A percentile compares a stretch with the other conserved stretches of the same genome.
Evolutionary conservation across 2,888 invertebrate genomes (phyloP).

Genomic region (Furcula furcula): DNA sequence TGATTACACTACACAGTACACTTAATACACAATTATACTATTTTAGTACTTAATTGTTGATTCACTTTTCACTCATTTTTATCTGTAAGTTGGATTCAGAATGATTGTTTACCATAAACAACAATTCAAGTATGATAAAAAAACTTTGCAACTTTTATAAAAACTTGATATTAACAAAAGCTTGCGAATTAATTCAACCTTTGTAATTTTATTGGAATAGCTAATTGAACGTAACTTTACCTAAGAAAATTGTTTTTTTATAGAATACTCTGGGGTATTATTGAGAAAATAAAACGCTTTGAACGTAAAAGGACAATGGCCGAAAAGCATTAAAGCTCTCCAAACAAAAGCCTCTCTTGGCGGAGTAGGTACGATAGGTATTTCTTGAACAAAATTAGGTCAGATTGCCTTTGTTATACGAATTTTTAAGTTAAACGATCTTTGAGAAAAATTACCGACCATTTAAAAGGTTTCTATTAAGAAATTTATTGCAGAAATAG

Average conservation of each 20-base stretch:
- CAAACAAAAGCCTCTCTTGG: not conserved
- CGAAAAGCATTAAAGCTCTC: not conserved
- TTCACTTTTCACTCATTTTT: conserved; percentile 16
- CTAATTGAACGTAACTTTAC: not conserved
- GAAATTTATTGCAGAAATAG: too few species aligned
- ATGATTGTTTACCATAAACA: conserved; percentile 16
- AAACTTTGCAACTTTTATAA: not conserved
- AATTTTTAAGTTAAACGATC: not conserved
- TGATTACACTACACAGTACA: conserved; percentile 21
- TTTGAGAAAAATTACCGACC: too few species aligned
- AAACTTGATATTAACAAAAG: not conserved
- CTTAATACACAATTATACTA: too few species aligned
- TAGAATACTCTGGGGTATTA: too few species aligned
- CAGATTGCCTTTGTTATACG: not conserved
- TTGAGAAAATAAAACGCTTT: not conserved
- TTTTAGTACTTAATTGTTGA: too few species aligned
- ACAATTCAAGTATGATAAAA: conserved; percentile 1
- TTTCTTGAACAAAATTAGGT: conserved; percentile 1
- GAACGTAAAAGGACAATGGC: not conserved
- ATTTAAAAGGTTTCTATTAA: too few species aligned
- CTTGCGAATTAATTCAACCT: not conserved
- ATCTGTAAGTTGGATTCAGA: conserved; percentile 1
- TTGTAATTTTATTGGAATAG: not conserved
- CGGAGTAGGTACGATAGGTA: not conserved
- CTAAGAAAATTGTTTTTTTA: not conserved